Evolutionary conservation across 2,888 invertebrate species (phyloP).

Genomic region (Philaethria dido): DNA sequence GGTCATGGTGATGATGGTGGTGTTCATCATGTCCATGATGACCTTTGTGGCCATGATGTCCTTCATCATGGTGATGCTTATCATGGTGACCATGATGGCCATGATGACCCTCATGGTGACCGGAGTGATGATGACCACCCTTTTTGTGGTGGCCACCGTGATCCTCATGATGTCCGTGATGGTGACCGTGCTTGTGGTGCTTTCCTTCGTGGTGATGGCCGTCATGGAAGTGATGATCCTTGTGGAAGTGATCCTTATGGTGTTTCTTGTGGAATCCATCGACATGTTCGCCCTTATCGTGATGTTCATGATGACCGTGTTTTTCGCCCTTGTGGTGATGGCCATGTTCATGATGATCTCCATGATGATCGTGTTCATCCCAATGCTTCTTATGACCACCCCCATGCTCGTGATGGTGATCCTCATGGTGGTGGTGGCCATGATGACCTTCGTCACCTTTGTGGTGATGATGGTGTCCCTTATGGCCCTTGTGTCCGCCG

Average conservation of each 20-base stretch:
- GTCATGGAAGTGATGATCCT: slow-evolving; percentile 94
- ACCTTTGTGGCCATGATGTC: slow-evolving; percentile 91
- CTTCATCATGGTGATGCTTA: slow-evolving; percentile 91
- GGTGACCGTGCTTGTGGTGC: slow-evolving; percentile 90
- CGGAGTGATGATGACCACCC: slow-evolving; percentile 90
- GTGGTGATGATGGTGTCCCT: slow-evolving; percentile 89
- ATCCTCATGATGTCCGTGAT: slow-evolving; percentile 88
- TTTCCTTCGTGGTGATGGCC: slow-evolving; percentile 92
- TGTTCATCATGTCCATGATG: slow-evolving; percentile 90
- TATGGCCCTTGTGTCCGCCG: slow-evolving; percentile 90
- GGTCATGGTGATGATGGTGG: slow-evolving; percentile 88
- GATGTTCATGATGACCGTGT: slow-evolving; percentile 91
- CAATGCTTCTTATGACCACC: slow-evolving; percentile 92
- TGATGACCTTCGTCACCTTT: slow-evolving; percentile 90
- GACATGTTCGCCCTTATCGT: slow-evolving; percentile 92
- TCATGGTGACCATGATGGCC: slow-evolving; percentile 92
- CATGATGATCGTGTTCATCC: slow-evolving; percentile 89
- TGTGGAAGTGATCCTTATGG: slow-evolving; percentile 94
- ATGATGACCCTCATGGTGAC: slow-evolving; percentile 90
- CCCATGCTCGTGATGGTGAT: slow-evolving; percentile 89
- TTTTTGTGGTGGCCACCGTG: slow-evolving; percentile 92
- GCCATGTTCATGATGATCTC: slow-evolving; percentile 89
- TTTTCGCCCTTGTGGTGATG: slow-evolving; percentile 91
- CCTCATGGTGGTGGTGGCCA: slow-evolving; percentile 89
- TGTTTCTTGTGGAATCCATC: slow-evolving; percentile 93